phyloP scores from a whole-genome alignment of 2,797 vertebrate species.

The Melopsittacus undulatus region DNA sequence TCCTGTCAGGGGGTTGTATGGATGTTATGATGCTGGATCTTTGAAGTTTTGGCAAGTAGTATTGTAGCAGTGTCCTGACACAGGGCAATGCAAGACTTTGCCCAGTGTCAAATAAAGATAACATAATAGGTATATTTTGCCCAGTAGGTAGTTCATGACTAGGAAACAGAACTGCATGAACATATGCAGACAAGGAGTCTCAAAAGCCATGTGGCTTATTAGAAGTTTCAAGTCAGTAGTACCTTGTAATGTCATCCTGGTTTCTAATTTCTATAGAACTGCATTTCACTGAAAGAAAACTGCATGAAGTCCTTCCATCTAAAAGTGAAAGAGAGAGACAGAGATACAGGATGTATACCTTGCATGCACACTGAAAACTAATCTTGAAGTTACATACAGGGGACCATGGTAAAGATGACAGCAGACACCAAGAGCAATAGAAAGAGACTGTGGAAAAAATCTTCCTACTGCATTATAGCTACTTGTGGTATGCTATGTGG shows the following conservation, averaged over 20 bases:
- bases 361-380: not conserved
- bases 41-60: constrained; percentile 9
- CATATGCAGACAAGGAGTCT: constrained; percentile 11
- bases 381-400: not conserved
- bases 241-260: constrained; percentile 54
- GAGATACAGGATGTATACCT: not conserved
- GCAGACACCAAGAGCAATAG: not conserved
- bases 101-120: not conserved
- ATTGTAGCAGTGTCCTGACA: not conserved
- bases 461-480: not conserved
- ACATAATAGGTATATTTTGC: not conserved
- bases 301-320: not conserved
- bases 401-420: not conserved
- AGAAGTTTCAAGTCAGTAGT: constrained; percentile 47
- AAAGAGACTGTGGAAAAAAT: not conserved
- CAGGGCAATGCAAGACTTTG: not conserved
- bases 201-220: constrained; percentile 33
- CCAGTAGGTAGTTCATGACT: not conserved
- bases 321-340: not conserved
- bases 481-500: not conserved
- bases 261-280: constrained; percentile 23
- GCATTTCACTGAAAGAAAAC: not conserved
- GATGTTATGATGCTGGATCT: constrained; percentile 40
- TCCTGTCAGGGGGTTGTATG: constrained; percentile 15
- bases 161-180: not conserved